These are phyloP conservation scores for Urechis unicinctus DNA, from an alignment of 2,888 invertebrate genomes.

Conservation along the genomic window DNA sequence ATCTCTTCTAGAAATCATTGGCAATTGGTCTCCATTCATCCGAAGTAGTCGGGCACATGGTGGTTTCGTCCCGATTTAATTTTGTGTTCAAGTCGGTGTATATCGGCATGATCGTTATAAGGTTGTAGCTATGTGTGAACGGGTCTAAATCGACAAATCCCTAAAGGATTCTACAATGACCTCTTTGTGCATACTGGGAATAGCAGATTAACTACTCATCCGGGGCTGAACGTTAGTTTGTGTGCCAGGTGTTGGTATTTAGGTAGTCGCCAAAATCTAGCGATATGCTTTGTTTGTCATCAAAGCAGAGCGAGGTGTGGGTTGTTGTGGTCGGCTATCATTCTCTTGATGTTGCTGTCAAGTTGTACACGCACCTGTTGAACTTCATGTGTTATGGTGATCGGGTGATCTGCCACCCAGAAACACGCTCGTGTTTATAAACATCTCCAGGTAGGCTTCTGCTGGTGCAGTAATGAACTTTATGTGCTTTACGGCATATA, in stretches of 20 bases:
- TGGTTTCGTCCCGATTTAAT: too few species aligned
- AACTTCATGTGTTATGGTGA: constrained; percentile 77
- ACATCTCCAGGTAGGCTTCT: too few species aligned
- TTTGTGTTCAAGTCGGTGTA: too few species aligned
- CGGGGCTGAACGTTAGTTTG: constrained; percentile 1
- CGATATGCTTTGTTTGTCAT: neutral
- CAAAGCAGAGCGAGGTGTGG: constrained; percentile 54
- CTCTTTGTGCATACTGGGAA: too few species aligned
- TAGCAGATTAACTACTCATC: neutral
- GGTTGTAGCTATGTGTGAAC: too few species aligned
- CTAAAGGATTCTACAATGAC: constrained; percentile 5
- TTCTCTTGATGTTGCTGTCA: constrained; percentile 57
- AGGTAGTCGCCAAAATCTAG: constrained; percentile 6
- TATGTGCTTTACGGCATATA: too few species aligned
- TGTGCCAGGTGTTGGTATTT: constrained; percentile 15
- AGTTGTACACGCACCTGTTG: constrained; percentile 68
- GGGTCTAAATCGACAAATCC: constrained; percentile 8
- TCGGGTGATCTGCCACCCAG: constrained; percentile 63
- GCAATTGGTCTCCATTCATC: too few species aligned
- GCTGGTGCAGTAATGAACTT: too few species aligned
- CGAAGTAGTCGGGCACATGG: too few species aligned
- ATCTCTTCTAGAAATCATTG: too few species aligned
- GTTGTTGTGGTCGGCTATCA: constrained; percentile 57
- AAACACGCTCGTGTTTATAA: too few species aligned
- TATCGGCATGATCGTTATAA: too few species aligned